Conservation (phyloP, 1,140 invertebrate species). For the Diachasma alloeum region DNA sequence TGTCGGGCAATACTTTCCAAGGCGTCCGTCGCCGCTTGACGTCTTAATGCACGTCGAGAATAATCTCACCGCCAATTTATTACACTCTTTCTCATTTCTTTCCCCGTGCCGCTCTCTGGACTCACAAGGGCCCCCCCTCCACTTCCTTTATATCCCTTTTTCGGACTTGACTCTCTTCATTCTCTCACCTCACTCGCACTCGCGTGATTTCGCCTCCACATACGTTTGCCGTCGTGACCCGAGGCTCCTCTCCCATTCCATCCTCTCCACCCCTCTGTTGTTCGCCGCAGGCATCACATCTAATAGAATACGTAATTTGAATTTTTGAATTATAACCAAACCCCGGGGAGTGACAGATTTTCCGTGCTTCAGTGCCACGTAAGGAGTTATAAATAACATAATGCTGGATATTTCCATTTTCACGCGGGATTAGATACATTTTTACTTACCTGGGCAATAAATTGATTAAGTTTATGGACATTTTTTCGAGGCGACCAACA, state of each 20-base stretch:
- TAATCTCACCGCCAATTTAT: slow-evolving; percentile 67
- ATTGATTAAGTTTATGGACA: slow-evolving; percentile 51
- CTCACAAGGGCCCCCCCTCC: slow-evolving; percentile 8
- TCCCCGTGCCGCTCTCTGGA: slow-evolving; percentile 32
- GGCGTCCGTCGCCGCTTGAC: slow-evolving; percentile 65
- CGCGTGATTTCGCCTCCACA: slow-evolving; percentile 15
- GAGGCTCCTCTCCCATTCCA: slow-evolving; percentile 20
- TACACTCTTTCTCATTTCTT: slow-evolving; percentile 64
- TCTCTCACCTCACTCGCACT: slow-evolving; percentile 10
- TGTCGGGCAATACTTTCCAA: slow-evolving; percentile 65
- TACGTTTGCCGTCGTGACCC: slow-evolving; percentile 26
- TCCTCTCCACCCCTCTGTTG: neutral
- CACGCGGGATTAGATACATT: neutral
- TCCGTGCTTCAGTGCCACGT: neutral
- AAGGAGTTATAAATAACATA: neutral
- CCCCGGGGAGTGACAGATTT: neutral
- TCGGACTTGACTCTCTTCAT: neutral
- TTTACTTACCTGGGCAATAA: slow-evolving; percentile 36
- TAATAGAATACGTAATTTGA: slow-evolving; percentile 64
- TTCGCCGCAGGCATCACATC: slow-evolving; percentile 39
- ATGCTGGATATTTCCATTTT: neutral
- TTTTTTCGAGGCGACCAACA: slow-evolving; percentile 31
- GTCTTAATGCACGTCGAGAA: slow-evolving; percentile 67
- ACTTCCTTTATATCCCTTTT: slow-evolving; percentile 30
- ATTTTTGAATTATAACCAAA: slow-evolving; percentile 49